Evolutionary conservation across 2,113 vertebrate species (phyloP), one percentile per base, ranked within the genome.

Genomic region (Chaetorhynchus papuensis): DNA sequence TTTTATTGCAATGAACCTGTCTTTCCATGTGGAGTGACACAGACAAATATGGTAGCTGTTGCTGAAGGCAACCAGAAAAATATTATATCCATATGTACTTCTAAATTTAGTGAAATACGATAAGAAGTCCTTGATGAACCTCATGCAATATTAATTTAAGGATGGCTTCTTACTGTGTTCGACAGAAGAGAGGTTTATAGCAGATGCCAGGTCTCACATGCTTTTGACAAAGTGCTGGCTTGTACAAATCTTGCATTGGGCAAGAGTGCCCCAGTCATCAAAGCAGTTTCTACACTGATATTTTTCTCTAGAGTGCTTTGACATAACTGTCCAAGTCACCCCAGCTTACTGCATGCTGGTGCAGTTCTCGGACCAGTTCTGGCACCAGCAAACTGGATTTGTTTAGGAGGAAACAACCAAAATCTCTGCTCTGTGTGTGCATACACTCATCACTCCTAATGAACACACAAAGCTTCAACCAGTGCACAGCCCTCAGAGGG

Each of bases 281-380:
- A 20, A 74, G 37, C 31, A 69, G 41, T 50, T 50, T 74, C 50
- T 80, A 42, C 3, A 6, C 1, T 47, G 30, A 65, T n/a, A 42
- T 50, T 92, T 93, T 70, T 45, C 49, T 88, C n/a, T 23, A 72
- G 14, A 92, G 71, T 37, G 44, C 70, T 90, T 92, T 65, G 45
- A 50, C 70, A 15, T 77, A 12, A 70, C 77, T 39, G 21, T 54
- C 39, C 45, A 41, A 72, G 37, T 72, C 92, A 93, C 30, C 21
- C 20, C 7, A 8, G 28, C 49, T 83, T 80, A 66, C 28, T 88
- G 54, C 54, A 66, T 42, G 8, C 13, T 28, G 3, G 12, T 94
- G 90, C 79, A 93, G 42, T 93, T 96, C 90, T 88, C 10, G 6
- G 37, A 90, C 75, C 45, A 77, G 95, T 90, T 94, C 65, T 70